phyloP scores from a whole-genome alignment of 2,888 invertebrate species.

The Endomychus coccineus region DNA sequence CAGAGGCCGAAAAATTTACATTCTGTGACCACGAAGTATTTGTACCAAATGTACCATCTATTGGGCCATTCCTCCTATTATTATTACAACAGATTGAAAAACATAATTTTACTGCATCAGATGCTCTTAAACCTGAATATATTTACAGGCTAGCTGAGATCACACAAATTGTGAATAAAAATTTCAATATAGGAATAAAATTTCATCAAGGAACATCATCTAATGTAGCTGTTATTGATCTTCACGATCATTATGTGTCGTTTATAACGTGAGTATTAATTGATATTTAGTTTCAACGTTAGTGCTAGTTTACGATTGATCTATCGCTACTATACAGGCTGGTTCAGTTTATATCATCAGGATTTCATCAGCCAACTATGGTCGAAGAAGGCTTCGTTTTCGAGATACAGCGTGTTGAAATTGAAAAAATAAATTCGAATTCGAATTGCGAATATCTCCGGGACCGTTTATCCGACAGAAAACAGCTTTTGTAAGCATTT shows the following conservation, averaged over 20 bases:
- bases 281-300: too few species aligned
- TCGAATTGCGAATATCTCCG: too few species aligned
- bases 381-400: too few species aligned
- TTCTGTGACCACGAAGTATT: slow-evolving; percentile 38
- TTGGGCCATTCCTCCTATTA: slow-evolving; percentile 33
- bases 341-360: too few species aligned
- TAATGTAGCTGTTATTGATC: slow-evolving; percentile 59
- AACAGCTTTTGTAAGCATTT: too few species aligned
- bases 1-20: slow-evolving; percentile 25
- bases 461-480: too few species aligned
- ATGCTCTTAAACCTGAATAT: slow-evolving; percentile 28
- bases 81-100: slow-evolving; percentile 34
- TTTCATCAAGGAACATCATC: slow-evolving; percentile 46
- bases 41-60: slow-evolving; percentile 33
- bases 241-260: slow-evolving; percentile 59
- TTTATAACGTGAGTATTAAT: slow-evolving; percentile 57
- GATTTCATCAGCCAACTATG: too few species aligned
- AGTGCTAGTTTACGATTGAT: too few species aligned
- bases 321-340: too few species aligned
- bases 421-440: too few species aligned
- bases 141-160: slow-evolving; percentile 33
- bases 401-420: too few species aligned
- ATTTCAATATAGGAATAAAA: slow-evolving; percentile 30
- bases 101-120: slow-evolving; percentile 31
- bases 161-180: slow-evolving; percentile 31